These are phyloP conservation scores for Mionectes olivaceus DNA, from an alignment of 2,797 vertebrate species.

Conservation along the genomic window DNA sequence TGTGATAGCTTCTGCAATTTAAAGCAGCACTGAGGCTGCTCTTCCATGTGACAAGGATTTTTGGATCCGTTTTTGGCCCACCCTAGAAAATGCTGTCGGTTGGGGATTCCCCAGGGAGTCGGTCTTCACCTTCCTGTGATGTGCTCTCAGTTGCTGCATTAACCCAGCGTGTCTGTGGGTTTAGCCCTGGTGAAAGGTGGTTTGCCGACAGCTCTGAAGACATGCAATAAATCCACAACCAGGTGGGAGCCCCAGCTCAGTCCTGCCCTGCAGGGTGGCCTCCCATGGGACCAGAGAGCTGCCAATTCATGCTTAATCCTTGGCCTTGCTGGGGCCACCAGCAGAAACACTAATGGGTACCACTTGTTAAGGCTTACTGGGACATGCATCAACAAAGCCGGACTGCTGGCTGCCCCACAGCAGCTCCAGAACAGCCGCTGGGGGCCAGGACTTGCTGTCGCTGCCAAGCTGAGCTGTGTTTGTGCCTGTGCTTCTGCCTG, in stretches of 20 bases:
- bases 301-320: neutral
- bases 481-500: neutral
- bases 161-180: neutral
- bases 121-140: neutral
- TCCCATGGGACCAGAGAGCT: neutral
- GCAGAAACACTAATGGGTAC: neutral
- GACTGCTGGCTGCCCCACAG: neutral
- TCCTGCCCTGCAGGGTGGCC: neutral
- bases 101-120: neutral
- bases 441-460: neutral
- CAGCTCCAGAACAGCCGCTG: neutral
- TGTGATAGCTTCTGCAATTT: neutral
- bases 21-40: neutral
- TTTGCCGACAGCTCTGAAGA: neutral
- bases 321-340: neutral
- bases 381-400: neutral
- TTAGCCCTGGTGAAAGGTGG: neutral
- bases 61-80: neutral
- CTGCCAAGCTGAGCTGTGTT: neutral
- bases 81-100: neutral
- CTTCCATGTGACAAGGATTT: neutral
- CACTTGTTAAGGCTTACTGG: neutral
- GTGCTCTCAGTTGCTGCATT: neutral
- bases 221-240: fast-evolving
- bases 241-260: neutral